Evolutionary conservation across 2,888 invertebrate genomes (phyloP).

Genomic region (Tipula confusa): DNA sequence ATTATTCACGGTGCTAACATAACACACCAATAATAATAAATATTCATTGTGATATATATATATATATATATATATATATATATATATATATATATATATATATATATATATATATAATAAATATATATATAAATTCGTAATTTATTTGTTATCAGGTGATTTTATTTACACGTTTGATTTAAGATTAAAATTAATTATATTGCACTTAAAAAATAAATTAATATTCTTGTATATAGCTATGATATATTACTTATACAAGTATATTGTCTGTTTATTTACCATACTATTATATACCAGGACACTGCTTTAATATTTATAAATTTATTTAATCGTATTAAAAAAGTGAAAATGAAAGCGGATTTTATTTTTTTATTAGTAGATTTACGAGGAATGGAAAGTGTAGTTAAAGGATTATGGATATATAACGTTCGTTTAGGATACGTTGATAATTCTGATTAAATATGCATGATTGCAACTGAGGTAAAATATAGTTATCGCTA

Average conservation of each 20-base stretch:
- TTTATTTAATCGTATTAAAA: neutral
- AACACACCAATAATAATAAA: neutral
- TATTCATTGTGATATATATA: neutral
- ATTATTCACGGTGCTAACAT: neutral
- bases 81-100: no score
- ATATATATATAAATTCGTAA: neutral
- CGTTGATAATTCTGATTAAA: no score
- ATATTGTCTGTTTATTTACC: no score
- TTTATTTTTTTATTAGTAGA: neutral
- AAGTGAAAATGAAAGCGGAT: neutral
- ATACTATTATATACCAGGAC: neutral
- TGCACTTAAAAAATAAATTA: neutral
- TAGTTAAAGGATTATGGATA: neutral
- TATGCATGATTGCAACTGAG: neutral
- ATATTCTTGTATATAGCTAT: no score
- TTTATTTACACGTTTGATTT: conserved; percentile 9
- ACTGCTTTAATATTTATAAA: neutral
- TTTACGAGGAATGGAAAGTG: neutral
- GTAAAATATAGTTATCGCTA: neutral
- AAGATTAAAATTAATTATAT: neutral
- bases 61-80: no score
- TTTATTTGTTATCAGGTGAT: neutral
- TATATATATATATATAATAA: no score
- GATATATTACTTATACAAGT: no score
- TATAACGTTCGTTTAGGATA: no score